Evolutionary conservation across 2,113 vertebrate genomes (phyloP), one percentile per base, ranked within the genome.

Genomic region (Oreochromis spilurus): DNA sequence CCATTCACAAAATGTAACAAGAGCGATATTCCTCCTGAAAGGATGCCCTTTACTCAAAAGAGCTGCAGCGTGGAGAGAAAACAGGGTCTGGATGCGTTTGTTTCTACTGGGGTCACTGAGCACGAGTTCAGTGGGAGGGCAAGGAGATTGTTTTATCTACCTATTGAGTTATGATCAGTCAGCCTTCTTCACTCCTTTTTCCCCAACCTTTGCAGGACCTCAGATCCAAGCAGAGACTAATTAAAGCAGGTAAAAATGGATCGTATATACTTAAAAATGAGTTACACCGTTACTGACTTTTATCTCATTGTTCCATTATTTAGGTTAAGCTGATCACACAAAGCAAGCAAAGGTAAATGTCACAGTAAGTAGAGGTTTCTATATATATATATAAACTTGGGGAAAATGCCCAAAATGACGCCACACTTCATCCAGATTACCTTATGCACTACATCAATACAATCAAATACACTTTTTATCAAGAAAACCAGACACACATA

Each of bases 61-160:
- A 82, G 72, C 79, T n/a, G 17, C 83, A 72, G 55, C 31, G n/a
- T 24, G 75, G 79, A 88, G 14, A 72, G 31, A 26, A 17, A 38
- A 52, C 29, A 5, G 53, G 72, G 54, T 43, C 50, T 26, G n/a
- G 45, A 80, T 62, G 83, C 38, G 29, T 77, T 89, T 40, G 21
- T 89, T 79, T 48, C 31, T 38, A 11, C 55, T 36, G 55, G 79
- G 87, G 84, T 87, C 86, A 87, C 67, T 34, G 80, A 88, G 83
- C n/a, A 85, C 9, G 54, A 89, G 83, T 87, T 91, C 86, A 91
- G 60, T 4, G 17, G 77, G 82, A 92, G 89, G 86, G 83, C 81
- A 80, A 65, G 38, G 65, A 72, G 88, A 91, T 67, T 82, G 78
- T 45, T 79, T 88, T 84, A 82, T 89, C 62, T 81, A 26, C 26